A percentile compares a stretch with the other conserved stretches of the same genome.
These are phyloP conservation scores for Hedya salicella DNA, from an alignment of 2,888 invertebrate genomes.

Conservation along the genomic window DNA sequence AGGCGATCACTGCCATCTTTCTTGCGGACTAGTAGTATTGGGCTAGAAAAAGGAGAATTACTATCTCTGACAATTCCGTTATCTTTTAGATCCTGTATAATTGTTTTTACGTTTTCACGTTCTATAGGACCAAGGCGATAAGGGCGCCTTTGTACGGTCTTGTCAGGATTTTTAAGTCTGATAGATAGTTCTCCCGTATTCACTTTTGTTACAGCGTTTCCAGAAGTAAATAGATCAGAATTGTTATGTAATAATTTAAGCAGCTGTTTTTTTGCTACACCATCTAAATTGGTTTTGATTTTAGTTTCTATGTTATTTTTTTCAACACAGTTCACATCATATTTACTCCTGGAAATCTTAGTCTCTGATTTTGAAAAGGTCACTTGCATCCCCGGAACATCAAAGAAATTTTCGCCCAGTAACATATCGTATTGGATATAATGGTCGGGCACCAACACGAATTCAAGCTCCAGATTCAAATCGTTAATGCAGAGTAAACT, in stretches of 20 bases:
- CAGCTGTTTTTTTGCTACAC: too few relatives aligned
- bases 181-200: constrained; percentile 40
- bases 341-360: neutral
- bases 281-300: too few relatives aligned
- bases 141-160: constrained; percentile 41
- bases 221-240: constrained; percentile 20
- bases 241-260: too few relatives aligned
- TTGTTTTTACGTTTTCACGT: constrained; percentile 35
- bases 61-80: constrained; percentile 46
- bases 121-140: constrained; percentile 39
- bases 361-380: neutral
- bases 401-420: constrained; percentile 17
- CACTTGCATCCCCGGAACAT: constrained; percentile 18
- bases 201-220: constrained; percentile 27
- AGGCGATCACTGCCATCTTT: constrained; percentile 47
- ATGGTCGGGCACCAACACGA: constrained; percentile 6
- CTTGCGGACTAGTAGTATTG: constrained; percentile 45
- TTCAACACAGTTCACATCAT: neutral
- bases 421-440: constrained; percentile 22
- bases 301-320: too few relatives aligned
- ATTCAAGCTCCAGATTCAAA: constrained; percentile 8
- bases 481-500: constrained; percentile 9
- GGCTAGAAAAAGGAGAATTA: constrained; percentile 45
- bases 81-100: constrained; percentile 37
- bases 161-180: constrained; percentile 38